These are phyloP conservation scores for Dolichallabes microphthalmus DNA, from an alignment of 2,113 vertebrate species.

Conservation along the genomic window DNA sequence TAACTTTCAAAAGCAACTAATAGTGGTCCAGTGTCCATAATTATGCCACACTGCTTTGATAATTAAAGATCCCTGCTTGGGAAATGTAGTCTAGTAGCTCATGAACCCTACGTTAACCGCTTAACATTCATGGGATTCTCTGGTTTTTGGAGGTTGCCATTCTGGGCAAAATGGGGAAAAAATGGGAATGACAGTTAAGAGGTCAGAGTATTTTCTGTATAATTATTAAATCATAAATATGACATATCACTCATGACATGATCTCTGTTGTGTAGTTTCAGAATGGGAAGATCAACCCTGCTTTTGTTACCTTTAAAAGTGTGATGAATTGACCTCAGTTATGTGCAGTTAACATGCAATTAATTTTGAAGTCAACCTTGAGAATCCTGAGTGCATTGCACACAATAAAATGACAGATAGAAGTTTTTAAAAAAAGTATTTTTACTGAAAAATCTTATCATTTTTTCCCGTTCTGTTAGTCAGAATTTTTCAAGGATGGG, in stretches of 20 bases:
- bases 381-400: conserved; percentile 40
- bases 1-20: too few relatives aligned
- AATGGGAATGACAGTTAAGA: too few relatives aligned
- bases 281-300: background rate
- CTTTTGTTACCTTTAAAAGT: background rate
- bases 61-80: too few relatives aligned
- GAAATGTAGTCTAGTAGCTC: too few relatives aligned
- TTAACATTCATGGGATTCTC: too few relatives aligned
- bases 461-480: background rate
- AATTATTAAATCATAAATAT: background rate
- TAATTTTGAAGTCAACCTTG: conserved; percentile 25
- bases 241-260: background rate
- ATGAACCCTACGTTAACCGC: too few relatives aligned
- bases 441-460: conserved; percentile 10
- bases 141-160: too few relatives aligned
- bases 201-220: background rate
- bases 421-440: too few relatives aligned
- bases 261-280: background rate
- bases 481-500: conserved; percentile 53
- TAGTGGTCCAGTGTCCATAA: too few relatives aligned
- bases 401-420: conserved; percentile 47
- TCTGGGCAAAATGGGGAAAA: too few relatives aligned
- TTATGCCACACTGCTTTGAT: too few relatives aligned
- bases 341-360: background rate
- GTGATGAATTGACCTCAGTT: conserved; percentile 17